Evolutionary conservation across 2,797 vertebrate species (phyloP).

Genomic region (Tinamus major): DNA sequence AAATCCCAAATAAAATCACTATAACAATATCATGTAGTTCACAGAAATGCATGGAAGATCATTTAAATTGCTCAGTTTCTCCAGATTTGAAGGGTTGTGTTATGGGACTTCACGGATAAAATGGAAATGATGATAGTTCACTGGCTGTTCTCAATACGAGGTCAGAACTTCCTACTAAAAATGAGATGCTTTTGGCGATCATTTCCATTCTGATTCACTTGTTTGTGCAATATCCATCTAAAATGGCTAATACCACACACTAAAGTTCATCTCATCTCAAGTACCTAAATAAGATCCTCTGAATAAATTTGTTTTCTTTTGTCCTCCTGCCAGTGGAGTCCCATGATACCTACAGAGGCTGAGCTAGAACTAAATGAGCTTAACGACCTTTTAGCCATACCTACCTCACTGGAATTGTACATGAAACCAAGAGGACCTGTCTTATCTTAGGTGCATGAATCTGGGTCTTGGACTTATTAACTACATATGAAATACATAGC

Average conservation of each 20-base stretch:
- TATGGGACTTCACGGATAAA: neutral
- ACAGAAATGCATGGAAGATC: neutral
- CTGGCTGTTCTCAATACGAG: neutral
- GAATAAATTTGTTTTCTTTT: neutral
- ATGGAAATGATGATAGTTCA: neutral
- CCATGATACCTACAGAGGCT: neutral
- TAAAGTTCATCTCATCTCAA: neutral
- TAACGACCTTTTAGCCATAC: neutral
- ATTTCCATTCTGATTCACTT: neutral
- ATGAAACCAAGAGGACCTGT: neutral
- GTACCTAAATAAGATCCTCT: neutral
- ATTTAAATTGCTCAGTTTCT: neutral
- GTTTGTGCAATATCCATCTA: neutral
- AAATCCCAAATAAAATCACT: neutral
- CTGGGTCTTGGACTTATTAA: neutral
- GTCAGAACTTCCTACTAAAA: neutral
- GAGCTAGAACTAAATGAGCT: neutral
- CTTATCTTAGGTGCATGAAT: neutral
- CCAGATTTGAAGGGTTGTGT: neutral
- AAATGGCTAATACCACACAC: neutral
- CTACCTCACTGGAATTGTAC: neutral
- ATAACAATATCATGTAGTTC: neutral
- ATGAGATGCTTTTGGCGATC: neutral
- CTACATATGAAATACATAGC: neutral
- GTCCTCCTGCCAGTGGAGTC: neutral